Base-by-base conservation (phyloP, 2,797 vertebrate genomes). In the Onychomys leucogaster region DNA sequence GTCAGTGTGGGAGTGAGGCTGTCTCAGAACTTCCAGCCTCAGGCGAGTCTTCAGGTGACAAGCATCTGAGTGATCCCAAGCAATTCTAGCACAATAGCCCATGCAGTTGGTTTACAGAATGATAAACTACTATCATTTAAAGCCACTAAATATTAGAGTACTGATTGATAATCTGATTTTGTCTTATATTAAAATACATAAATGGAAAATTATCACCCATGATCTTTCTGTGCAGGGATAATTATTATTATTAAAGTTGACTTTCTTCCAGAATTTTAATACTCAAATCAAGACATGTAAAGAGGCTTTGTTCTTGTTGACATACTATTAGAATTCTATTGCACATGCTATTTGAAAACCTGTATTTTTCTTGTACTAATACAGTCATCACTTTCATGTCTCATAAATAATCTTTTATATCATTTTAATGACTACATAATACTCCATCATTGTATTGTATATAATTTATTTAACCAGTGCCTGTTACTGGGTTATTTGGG, bases 341-440 rank as follows among this genome's bases (percentile, higher is more conserved):
- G 34, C 80, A 85, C 25, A 43, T 82, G 32, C 37, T 90, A 75
- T 85, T 93, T 92, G 69, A 14, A 89, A 96, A 89, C 67, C 81
- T 94, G 82, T 37, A 61, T 67, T 96, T 97, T 89, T 80, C 37
- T 29, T 96, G 19, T 93, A 90, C 93, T 94, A 94, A 96, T 73
- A 43, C 6, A 83, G 78, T 90, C 37, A 94, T 95, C 75, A 94
- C 82, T 96, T 97, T 96, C 82, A 43, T 81, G 71, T 92, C 67
- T 91, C 34, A 92, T 94, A 88, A 92, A 75, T 97, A 96, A 90
- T 94, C 67, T 92, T 93, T 88, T 94, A 83, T 4, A 81, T 97
- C 57, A 94, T 97, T 92, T 96, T 98, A 97, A 94, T 97, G 95
- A 94, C 71, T 92, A 61, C 65, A 77, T 96, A 94, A 61, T 96